Percentiles rank a stretch among this genome's conserved stretches.
Conservation (phyloP, 2,797 vertebrate genomes). For the Sebastes diaconus region DNA sequence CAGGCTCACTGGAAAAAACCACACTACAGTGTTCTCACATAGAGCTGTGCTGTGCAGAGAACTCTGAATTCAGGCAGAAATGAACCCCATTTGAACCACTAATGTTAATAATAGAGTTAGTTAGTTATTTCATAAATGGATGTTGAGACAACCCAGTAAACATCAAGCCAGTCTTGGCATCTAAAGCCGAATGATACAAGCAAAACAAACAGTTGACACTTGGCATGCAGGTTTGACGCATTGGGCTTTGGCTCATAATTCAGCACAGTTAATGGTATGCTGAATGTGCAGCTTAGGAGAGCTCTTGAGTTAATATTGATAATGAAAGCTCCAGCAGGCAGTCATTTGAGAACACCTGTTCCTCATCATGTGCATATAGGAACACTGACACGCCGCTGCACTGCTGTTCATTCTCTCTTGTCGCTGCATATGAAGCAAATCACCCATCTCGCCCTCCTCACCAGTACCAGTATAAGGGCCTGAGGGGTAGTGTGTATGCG, state of each 20-base stretch:
- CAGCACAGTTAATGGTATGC: not conserved
- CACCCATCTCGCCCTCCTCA: not conserved
- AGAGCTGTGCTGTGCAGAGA: not conserved
- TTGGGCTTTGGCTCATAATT: not conserved
- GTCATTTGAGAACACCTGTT: conserved; percentile 54
- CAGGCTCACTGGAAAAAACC: not conserved
- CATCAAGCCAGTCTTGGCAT: not conserved
- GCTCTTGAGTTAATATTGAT: conserved; percentile 33
- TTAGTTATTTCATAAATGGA: not conserved
- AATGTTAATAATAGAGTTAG: not conserved
- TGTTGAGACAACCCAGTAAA: not conserved
- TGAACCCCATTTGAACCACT: not conserved
- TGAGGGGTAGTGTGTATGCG: not conserved
- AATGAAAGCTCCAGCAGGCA: conserved; percentile 43
- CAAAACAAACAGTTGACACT: not conserved
- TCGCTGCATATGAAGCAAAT: conserved; percentile 8
- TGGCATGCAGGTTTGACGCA: not conserved
- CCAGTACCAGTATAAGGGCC: not conserved
- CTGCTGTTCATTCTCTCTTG: conserved; percentile 23
- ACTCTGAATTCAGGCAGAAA: not conserved
- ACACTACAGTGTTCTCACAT: not conserved
- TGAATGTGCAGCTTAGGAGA: conserved; percentile 15
- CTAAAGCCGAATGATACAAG: not conserved
- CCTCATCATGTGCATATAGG: conserved; percentile 18
- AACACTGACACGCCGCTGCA: not conserved